These are phyloP conservation scores for Periophthalmus modestus DNA, from an alignment of 2,113 vertebrate species.

Conservation along the genomic window DNA sequence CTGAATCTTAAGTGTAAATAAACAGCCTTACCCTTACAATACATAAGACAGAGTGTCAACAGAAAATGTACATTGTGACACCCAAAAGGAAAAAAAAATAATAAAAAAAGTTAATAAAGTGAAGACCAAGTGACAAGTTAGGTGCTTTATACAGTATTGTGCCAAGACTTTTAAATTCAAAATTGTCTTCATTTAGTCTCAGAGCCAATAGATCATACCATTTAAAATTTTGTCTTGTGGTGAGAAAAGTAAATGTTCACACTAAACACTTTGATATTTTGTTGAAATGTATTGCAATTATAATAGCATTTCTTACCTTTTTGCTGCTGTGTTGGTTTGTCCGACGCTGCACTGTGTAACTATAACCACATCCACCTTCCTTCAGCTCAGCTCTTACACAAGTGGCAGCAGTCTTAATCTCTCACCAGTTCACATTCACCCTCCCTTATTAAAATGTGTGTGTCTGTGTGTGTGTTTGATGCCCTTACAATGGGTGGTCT, in stretches of 20 bases:
- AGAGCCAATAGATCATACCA: neutral
- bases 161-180: too few relatives aligned
- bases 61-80: too few relatives aligned
- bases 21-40: slow-evolving; percentile 1
- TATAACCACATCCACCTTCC: slow-evolving; percentile 33
- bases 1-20: neutral
- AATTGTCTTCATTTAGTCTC: neutral
- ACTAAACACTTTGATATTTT: too few relatives aligned
- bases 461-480: slow-evolving; percentile 47
- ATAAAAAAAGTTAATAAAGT: too few relatives aligned
- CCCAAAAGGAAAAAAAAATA: too few relatives aligned
- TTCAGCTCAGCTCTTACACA: neutral
- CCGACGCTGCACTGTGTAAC: slow-evolving; percentile 28
- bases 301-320: slow-evolving; percentile 49
- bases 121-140: too few relatives aligned
- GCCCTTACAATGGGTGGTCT: slow-evolving; percentile 69
- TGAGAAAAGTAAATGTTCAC: neutral
- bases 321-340: slow-evolving; percentile 7
- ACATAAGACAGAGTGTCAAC: neutral
- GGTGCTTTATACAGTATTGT: too few relatives aligned
- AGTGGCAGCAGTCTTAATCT: slow-evolving; percentile 3
- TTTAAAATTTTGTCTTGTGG: neutral
- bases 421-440: neutral
- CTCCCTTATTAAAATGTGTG: slow-evolving; percentile 5
- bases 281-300: neutral